A percentile compares a stretch with the other conserved stretches of the same genome.
phyloP scores from a whole-genome alignment of 30 jellyfish, hydroid and myxozoan species.

The Morbakka virulenta region DNA sequence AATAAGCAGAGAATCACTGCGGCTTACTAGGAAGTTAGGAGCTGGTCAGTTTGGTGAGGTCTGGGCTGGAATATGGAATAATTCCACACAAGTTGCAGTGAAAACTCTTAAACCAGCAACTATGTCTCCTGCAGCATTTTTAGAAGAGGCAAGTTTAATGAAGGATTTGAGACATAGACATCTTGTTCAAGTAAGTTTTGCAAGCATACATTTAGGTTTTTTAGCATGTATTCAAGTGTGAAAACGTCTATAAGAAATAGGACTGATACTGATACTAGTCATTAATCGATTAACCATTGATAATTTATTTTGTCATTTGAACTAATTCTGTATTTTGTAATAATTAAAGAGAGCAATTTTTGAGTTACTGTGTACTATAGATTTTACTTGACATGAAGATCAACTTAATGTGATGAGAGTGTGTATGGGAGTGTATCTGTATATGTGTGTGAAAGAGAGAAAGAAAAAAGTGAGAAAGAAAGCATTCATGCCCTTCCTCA shows the following conservation, averaged over 20 bases:
- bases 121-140: constrained; percentile 92
- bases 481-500: too few species aligned
- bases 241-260: not conserved
- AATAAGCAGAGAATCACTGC: constrained; percentile 86
- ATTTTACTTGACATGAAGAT: too few species aligned
- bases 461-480: too few species aligned
- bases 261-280: not conserved
- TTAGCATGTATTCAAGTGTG: too few species aligned
- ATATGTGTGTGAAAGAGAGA: too few species aligned
- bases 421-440: too few species aligned
- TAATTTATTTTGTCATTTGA: too few species aligned
- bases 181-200: constrained; percentile 74
- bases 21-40: constrained; percentile 79
- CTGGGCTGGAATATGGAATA: constrained; percentile 98
- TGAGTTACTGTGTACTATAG: too few species aligned
- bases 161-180: constrained; percentile 85
- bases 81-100: constrained; percentile 95
- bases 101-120: constrained; percentile 90
- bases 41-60: constrained; percentile 99
- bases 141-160: constrained; percentile 91
- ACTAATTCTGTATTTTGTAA: too few species aligned
- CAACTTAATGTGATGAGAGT: too few species aligned
- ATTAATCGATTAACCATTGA: not conserved
- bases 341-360: too few species aligned
- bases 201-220: not conserved